Base-by-base conservation (phyloP, 2,797 vertebrate genomes). In the Centropyge bicolor region DNA sequence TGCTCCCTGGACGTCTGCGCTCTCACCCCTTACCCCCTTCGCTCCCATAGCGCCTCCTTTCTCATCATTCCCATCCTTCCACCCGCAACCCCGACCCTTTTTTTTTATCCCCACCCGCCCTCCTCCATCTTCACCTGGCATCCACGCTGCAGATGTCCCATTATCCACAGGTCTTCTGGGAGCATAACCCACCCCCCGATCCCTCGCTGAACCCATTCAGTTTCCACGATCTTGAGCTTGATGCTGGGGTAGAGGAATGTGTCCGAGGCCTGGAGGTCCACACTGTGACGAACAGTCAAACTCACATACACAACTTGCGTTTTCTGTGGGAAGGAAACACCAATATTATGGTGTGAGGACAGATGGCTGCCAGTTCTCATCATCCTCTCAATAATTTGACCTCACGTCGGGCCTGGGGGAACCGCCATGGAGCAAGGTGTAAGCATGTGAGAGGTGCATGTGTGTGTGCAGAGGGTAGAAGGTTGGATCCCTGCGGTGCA, bases 331-430 rank as follows among this genome's bases (percentile, higher is more conserved):
- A 72, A 81, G 86, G 81, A 90, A 89, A 89, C 68, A 10, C 52
- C 76, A 77, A 84, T 91, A 90, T 89, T 92, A 70, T 85, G 81
- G 61, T 73, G 82, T 82, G 92, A 87, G 82, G 93, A 94, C 91
- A 92, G 91, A 93, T 85, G 85, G 54, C 85, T 91, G 92, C 86
- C 88, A 88, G 76, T 86, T 92, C 89, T 92, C 91, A 92, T 94
- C 89, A 91, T 82, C 84, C 43, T 88, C 83, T 89, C 79, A 80
- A 84, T 86, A 84, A 82, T 69, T 36, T 86, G 83, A 87, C 80
- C 82, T 62, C 89, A 89, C 87, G 89, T 90, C 88, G 91, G 89
- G 87, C 84, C 79, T 41, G 27, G 73, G 83, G 78, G 75, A 83
- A 45, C 40, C n/a, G 43, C 61, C 74, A 69, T 46, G 60, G 80